Percentiles rank a stretch among this genome's conserved stretches.
Conservation (phyloP, 2,797 vertebrate species). For the Oophaga sylvatica region DNA sequence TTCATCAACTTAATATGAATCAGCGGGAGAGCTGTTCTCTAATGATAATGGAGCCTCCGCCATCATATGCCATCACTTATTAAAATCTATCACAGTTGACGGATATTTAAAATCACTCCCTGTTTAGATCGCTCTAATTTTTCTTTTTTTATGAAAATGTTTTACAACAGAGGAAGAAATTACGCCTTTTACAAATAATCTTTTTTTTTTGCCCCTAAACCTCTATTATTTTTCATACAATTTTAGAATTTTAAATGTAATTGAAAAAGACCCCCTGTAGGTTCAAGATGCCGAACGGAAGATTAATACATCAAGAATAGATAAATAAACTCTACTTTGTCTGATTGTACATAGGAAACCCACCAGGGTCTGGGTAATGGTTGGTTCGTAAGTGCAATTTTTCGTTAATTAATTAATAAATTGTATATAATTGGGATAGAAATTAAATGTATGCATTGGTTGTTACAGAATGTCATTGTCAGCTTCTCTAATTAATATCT, state of each 20-base stretch:
- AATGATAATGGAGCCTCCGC: conserved; percentile 80
- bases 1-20: conserved; percentile 80
- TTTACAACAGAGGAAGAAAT: conserved; percentile 36
- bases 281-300: conserved; percentile 30
- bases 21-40: conserved; percentile 73
- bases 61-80: conserved; percentile 73
- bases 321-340: conserved; percentile 17
- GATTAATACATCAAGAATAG: conserved; percentile 26
- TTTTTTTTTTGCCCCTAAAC: conserved; percentile 16
- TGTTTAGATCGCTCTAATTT: conserved; percentile 66
- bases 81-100: conserved; percentile 77
- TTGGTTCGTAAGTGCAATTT: not conserved
- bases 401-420: conserved; percentile 13
- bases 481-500: not conserved
- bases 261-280: conserved; percentile 46
- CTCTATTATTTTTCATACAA: conserved; percentile 33
- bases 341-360: not conserved
- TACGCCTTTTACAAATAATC: conserved; percentile 29
- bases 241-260: conserved; percentile 36
- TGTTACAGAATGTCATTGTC: not conserved
- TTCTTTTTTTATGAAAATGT: conserved; percentile 26
- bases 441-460: not conserved
- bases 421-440: not conserved
- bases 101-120: conserved; percentile 78
- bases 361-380: not conserved